Conservation (phyloP, 2,113 vertebrate genomes). For the Cyprinodon tularosa region DNA sequence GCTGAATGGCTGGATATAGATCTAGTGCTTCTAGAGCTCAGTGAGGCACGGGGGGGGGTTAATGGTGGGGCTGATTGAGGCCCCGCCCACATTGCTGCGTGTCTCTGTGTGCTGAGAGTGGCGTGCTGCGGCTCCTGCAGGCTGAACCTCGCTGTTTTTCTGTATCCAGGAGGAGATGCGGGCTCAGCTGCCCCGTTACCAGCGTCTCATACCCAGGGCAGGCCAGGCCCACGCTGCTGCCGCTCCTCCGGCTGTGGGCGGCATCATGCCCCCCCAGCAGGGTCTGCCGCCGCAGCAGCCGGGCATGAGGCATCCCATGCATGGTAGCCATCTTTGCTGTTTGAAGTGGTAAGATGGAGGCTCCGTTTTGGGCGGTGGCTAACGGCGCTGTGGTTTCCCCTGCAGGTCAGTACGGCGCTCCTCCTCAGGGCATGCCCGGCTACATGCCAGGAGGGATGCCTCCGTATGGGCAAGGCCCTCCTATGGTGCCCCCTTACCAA, state of each 20-base stretch:
- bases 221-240: constrained; percentile 88
- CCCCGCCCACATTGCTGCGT: constrained; percentile 52
- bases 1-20: too few species aligned
- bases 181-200: constrained; percentile 94
- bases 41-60: too few species aligned
- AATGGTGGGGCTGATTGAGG: constrained; percentile 20
- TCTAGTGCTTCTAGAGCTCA: too few species aligned
- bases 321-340: constrained; percentile 60
- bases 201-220: constrained; percentile 90
- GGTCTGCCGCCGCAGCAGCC: constrained; percentile 86
- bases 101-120: constrained; percentile 55
- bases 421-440: constrained; percentile 95
- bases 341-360: too few species aligned
- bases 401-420: constrained; percentile 94
- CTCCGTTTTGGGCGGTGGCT: background rate
- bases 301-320: constrained; percentile 93
- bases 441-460: constrained; percentile 96
- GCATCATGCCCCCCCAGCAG: constrained; percentile 92
- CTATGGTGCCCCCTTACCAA: constrained; percentile 95
- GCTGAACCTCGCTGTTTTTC: constrained; percentile 43
- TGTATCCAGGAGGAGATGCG: constrained; percentile 90
- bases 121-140: constrained; percentile 21
- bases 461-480: constrained; percentile 94
- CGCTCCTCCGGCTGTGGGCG: constrained; percentile 88
- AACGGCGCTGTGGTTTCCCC: constrained; percentile 6